phyloP scores from a whole-genome alignment of 2,113 vertebrate genomes.

The Axis porcinus region DNA sequence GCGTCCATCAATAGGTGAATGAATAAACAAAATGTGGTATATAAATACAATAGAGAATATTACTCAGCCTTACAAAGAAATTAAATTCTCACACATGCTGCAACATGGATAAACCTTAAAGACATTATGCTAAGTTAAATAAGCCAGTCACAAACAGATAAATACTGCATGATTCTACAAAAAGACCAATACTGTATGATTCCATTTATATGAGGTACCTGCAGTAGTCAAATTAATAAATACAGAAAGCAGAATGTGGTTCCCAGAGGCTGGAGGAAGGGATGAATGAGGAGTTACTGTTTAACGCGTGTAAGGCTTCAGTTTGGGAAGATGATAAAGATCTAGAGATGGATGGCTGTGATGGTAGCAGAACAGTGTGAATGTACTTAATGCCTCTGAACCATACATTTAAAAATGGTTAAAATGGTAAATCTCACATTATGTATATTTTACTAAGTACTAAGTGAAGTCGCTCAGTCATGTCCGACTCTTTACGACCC shows the following conservation, averaged over 20 bases:
- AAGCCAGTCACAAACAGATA: not conserved
- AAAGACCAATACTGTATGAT: not conserved
- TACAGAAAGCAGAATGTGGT: not conserved
- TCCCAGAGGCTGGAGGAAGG: not conserved
- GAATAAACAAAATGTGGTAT: not conserved
- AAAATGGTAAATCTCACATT: not conserved
- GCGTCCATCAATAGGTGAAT: not conserved
- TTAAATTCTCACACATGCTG: not conserved
- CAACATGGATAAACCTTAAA: not conserved
- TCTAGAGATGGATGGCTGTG: not conserved
- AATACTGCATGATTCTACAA: not conserved
- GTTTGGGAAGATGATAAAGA: not conserved
- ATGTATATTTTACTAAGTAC: not conserved
- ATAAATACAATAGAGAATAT: not conserved
- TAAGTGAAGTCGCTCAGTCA: too few species aligned
- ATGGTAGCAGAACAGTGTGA: not conserved
- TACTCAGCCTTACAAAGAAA: constrained; percentile 6
- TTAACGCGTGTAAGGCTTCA: not conserved
- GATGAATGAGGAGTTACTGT: not conserved
- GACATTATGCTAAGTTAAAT: not conserved
- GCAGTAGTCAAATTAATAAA: not conserved
- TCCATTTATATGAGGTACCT: not conserved
- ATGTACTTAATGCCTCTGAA: not conserved
- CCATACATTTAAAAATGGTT: not conserved
- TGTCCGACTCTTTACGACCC: too few species aligned